These are phyloP conservation scores for Amphiura filiformis DNA, from an alignment of 35 echinoderm and acorn worm genomes.

Conservation along the genomic window DNA sequence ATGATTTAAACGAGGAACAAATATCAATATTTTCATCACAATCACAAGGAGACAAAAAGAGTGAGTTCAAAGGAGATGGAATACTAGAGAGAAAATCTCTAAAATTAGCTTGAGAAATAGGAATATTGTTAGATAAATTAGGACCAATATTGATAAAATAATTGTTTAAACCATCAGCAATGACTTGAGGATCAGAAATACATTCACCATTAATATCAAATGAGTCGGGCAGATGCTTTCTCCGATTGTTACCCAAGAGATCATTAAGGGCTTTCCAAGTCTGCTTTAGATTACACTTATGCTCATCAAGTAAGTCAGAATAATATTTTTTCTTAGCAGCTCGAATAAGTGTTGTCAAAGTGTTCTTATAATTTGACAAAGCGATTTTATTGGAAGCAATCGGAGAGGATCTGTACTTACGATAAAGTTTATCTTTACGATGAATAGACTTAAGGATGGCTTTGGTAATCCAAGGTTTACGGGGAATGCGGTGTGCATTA, in stretches of 20 bases:
- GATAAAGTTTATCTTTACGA: slow-evolving; percentile 1
- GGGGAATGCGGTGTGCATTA: background rate
- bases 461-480: background rate
- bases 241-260: background rate
- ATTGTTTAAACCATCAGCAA: slow-evolving; percentile 49
- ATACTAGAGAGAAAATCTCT: background rate
- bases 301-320: background rate
- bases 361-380: background rate
- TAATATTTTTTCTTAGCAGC: slow-evolving; percentile 4
- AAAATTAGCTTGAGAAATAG: background rate
- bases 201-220: background rate
- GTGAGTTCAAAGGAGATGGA: background rate
- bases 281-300: background rate
- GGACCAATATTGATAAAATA: slow-evolving; percentile 55
- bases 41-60: slow-evolving; percentile 27
- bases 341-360: background rate
- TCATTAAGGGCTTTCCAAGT: slow-evolving; percentile 16
- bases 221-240: background rate
- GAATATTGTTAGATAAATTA: slow-evolving; percentile 33
- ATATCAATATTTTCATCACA: slow-evolving; percentile 33
- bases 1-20: background rate
- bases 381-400: background rate
- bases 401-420: background rate
- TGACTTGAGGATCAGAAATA: background rate
- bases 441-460: background rate